Base-by-base conservation (phyloP, 2,888 invertebrate species). In the Malthinus seriepunctatus region DNA sequence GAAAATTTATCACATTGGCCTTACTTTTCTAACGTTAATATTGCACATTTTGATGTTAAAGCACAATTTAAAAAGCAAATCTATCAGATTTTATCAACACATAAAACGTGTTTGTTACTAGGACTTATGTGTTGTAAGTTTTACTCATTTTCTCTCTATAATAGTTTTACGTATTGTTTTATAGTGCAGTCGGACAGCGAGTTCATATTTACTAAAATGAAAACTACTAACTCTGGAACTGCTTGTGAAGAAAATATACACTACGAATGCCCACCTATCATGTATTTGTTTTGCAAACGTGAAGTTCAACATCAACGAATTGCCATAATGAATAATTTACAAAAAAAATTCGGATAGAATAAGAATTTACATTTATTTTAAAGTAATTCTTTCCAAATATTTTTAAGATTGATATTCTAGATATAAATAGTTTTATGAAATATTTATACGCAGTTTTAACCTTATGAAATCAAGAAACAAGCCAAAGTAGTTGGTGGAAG, bases 1-100 rank as follows among this genome's bases (percentile, higher is more conserved):
- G 89, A 90, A 71, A 79, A 80, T 64, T 78, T 89, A 42, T 85
- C 86, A 1, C 83, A 86, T 61, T 81, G 88, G 78, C 88, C 89
- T 0, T 80, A 84, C 67, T 81, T 87, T 67, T 73, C 81, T 53
- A 87, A 88, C 71, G 73, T 74, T 12, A 85, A 83, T 1, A 76
- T 79, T 10, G 88, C 84, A 0, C 80, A 84, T 71, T 88, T 82
- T 72, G 80, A 83, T 42, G 80, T 88, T 8, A 83, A 80, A 62
- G 82, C 76, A 31, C 79, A 77, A 67, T 72, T 79, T 3, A 67
- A 74, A 50, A 78, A 77, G 8, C 73, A 80, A 44, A 76, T 78
- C 6, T 88, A 81, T 73, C 70, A 81, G 32, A 86, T 89, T 51
- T 77, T 80, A 63, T 88, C 88, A 0, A 79, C 76, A 2, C 89